These are phyloP conservation scores for Ploceus nigricollis DNA, from an alignment of 2,113 vertebrate genomes.

Conservation along the genomic window DNA sequence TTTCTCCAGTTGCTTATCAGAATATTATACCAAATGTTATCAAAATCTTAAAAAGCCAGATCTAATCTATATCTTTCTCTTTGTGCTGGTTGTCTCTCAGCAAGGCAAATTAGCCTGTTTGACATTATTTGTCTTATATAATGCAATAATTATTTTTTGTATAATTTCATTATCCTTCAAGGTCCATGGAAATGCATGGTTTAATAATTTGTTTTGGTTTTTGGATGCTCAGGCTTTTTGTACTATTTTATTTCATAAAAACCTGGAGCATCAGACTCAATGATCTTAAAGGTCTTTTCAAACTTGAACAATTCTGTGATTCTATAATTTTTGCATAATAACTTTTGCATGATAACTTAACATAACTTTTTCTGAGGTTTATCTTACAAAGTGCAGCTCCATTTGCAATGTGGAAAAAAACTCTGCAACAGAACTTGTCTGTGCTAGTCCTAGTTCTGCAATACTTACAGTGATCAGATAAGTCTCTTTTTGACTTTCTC, in stretches of 20 bases:
- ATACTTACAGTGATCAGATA: slow-evolving; percentile 11
- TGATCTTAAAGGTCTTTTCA: background rate
- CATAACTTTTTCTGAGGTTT: background rate
- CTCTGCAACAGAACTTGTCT: background rate
- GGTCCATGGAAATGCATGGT: background rate
- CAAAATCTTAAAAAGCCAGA: background rate
- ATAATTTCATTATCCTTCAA: background rate
- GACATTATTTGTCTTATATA: background rate
- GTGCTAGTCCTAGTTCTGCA: slow-evolving; percentile 8
- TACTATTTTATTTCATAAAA: background rate
- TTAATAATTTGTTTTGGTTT: background rate
- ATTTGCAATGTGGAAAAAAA: background rate
- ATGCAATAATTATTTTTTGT: background rate
- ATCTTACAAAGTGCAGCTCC: background rate
- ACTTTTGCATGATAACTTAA: background rate
- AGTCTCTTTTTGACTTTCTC: background rate
- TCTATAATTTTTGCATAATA: background rate
- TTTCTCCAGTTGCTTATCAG: background rate
- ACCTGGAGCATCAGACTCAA: background rate
- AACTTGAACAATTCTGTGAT: background rate
- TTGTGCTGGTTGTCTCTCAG: background rate
- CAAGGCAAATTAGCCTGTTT: background rate
- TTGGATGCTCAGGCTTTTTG: background rate
- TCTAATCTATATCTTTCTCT: background rate
- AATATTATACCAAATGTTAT: background rate